These are phyloP conservation scores for Lineus longissimus DNA, from an alignment of 1,140 invertebrate genomes.

Conservation along the genomic window DNA sequence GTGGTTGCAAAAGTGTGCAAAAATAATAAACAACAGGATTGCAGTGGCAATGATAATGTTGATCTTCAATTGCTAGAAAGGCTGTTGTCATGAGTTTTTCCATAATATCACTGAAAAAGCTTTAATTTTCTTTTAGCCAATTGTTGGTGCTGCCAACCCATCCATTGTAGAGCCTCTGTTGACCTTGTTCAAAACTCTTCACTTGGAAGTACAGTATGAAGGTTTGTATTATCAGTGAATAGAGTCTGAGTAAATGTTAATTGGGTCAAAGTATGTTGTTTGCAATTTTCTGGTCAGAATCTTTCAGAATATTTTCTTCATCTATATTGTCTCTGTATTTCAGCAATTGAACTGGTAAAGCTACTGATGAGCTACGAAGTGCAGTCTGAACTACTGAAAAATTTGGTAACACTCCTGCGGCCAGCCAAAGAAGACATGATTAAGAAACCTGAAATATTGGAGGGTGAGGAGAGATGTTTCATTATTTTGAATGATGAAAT, in stretches of 20 bases:
- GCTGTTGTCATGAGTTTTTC: too few relatives aligned
- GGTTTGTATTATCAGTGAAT: too few relatives aligned
- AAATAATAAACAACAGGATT: too few relatives aligned
- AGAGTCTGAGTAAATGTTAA: too few relatives aligned
- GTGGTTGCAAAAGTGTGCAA: too few relatives aligned
- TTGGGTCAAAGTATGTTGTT: too few relatives aligned
- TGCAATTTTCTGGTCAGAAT: too few relatives aligned
- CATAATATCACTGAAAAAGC: too few relatives aligned
- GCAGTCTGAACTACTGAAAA: constrained; percentile 35
- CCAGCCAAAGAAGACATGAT: constrained; percentile 36
- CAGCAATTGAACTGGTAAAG: constrained; percentile 51
- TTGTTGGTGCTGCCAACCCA: constrained; percentile 45
- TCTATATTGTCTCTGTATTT: constrained; percentile 19
- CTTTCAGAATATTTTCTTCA: not conserved
- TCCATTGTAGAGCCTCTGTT: constrained; percentile 49
- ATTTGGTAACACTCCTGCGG: constrained; percentile 44
- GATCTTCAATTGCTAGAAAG: too few relatives aligned
- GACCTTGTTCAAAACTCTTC: constrained; percentile 45
- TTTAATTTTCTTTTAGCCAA: constrained; percentile 39
- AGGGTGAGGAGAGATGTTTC: constrained; percentile 15
- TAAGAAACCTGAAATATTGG: constrained; percentile 17
- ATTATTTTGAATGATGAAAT: too few relatives aligned
- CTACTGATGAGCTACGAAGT: constrained; percentile 52
- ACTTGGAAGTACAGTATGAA: constrained; percentile 54
- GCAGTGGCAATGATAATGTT: too few relatives aligned